A percentile compares a stretch with the other conserved stretches of the same genome.
Conservation (phyloP, 2,797 vertebrate genomes). For the Erpetoichthys calabaricus region DNA sequence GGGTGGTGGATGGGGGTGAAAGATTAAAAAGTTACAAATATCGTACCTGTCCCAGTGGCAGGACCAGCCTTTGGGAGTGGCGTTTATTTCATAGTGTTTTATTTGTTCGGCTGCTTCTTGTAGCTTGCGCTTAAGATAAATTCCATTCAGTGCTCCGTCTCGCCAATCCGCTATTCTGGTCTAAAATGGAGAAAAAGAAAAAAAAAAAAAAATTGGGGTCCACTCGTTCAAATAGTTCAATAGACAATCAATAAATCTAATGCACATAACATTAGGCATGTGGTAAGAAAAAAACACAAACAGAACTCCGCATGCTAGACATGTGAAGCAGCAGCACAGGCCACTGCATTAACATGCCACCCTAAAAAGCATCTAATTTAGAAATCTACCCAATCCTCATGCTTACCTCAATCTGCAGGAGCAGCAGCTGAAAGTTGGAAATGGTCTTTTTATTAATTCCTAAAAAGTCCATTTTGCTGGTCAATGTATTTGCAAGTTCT, state of each 20-base stretch:
- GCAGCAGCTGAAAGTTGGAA: slow-evolving; percentile 94
- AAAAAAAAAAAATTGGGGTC: not conserved
- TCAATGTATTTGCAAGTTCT: slow-evolving; percentile 92
- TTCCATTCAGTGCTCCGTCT: slow-evolving; percentile 91
- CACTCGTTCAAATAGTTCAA: not conserved
- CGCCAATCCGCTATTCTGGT: slow-evolving; percentile 96
- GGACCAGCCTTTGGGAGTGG: slow-evolving; percentile 99
- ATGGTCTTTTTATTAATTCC: slow-evolving; percentile 91
- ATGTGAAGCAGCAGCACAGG: too few relatives aligned
- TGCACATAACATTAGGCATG: not conserved
- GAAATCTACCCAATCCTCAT: not conserved
- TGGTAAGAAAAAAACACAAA: slow-evolving; percentile 5
- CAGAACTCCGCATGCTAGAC: too few relatives aligned
- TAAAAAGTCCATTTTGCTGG: slow-evolving; percentile 94
- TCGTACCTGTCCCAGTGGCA: slow-evolving; percentile 99
- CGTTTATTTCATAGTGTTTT: slow-evolving; percentile 99
- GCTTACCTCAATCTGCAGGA: slow-evolving; percentile 93
- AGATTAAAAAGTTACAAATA: slow-evolving; percentile 74
- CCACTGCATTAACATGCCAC: too few relatives aligned
- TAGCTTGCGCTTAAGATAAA: slow-evolving; percentile 94
- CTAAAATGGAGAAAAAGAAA: slow-evolving; percentile 31
- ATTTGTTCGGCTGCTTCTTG: slow-evolving; percentile 97
- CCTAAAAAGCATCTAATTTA: too few relatives aligned
- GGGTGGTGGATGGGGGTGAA: slow-evolving; percentile 33
- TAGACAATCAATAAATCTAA: not conserved